Conservation (phyloP, 2,888 invertebrate species). For the Idaea straminata region DNA sequence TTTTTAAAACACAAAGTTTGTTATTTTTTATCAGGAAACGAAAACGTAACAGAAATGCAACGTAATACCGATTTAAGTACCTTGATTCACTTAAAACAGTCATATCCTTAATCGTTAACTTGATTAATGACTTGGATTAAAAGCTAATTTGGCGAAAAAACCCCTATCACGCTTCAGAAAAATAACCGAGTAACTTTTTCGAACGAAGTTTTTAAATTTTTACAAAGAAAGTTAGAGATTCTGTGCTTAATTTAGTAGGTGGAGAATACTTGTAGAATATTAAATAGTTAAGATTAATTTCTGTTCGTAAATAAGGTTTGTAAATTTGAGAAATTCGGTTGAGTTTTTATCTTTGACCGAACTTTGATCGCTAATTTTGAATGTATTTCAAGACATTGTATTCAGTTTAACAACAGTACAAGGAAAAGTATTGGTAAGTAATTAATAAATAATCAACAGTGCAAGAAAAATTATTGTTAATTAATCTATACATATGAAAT, state of each 20-base stretch:
- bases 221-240: conserved; percentile 34
- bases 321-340: conserved; percentile 16
- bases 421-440: no score
- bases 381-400: not conserved
- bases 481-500: no score
- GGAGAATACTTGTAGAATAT: conserved; percentile 43
- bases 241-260: conserved; percentile 39
- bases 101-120: not conserved
- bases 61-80: not conserved
- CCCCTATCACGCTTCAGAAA: conserved; percentile 1
- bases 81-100: not conserved
- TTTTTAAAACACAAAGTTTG: no score
- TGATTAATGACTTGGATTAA: conserved; percentile 5
- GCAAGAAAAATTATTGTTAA: no score
- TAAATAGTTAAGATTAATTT: conserved; percentile 43
- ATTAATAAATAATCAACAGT: no score
- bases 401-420: not conserved
- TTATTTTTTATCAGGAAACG: not conserved
- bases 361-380: not conserved
- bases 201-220: conserved; percentile 40
- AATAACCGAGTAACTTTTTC: conserved; percentile 17
- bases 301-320: conserved; percentile 30
- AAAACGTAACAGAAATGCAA: not conserved
- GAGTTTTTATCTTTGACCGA: not conserved
- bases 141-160: conserved; percentile 3